Percentiles rank a stretch among this genome's conserved stretches.
Conservation (phyloP, 2,113 vertebrate genomes). For the Antidorcas marsupialis region DNA sequence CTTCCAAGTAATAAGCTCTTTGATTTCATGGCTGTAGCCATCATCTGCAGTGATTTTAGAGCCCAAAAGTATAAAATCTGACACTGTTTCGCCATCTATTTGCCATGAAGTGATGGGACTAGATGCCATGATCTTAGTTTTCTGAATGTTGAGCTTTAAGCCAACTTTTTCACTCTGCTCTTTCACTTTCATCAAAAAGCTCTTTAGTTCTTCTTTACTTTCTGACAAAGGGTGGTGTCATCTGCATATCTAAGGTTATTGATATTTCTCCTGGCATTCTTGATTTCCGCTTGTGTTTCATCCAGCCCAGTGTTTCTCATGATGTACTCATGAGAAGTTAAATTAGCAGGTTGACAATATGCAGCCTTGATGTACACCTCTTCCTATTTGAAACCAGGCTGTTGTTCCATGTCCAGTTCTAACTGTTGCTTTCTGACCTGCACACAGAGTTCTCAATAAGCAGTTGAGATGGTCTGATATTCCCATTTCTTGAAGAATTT, state of each 20-base stretch:
- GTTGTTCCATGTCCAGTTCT: not conserved
- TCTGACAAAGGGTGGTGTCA: not conserved
- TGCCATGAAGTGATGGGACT: not conserved
- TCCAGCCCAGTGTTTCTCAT: not conserved
- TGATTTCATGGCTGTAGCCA: not conserved
- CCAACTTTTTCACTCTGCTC: not conserved
- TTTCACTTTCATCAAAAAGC: not conserved
- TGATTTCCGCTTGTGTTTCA: not conserved
- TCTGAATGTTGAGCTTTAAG: not conserved
- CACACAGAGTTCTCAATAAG: not conserved
- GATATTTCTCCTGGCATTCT: not conserved
- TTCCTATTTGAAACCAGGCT: not conserved
- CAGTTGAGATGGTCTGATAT: not conserved
- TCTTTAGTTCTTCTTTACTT: not conserved
- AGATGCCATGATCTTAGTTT: not conserved
- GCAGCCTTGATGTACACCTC: accelerated
- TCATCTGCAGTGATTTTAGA: not conserved
- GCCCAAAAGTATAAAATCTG: not conserved
- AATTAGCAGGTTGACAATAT: not conserved
- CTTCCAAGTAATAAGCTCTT: not conserved
- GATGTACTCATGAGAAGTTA: no score
- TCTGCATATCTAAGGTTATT: not conserved
- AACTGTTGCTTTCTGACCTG: not conserved
- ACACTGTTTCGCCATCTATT: not conserved
- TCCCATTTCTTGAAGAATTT: not conserved